A percentile compares a stretch with the other conserved stretches of the same genome.
Evolutionary conservation across 2,113 vertebrate genomes (phyloP).

Genomic region (Epinephelus moara): DNA sequence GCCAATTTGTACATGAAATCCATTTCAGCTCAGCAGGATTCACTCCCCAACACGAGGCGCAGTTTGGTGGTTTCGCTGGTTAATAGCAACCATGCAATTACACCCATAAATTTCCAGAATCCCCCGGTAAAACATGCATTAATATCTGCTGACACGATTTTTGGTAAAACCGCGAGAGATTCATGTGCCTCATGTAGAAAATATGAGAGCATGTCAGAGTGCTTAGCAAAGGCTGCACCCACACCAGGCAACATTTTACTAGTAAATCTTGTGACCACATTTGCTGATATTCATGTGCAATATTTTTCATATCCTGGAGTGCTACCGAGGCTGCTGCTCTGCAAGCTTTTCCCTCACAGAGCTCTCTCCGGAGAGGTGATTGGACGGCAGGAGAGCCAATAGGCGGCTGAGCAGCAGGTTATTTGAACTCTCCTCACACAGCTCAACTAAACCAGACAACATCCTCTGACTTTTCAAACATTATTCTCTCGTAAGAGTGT

Average conservation of each 20-base stretch:
- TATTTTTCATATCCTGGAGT: constrained; percentile 46
- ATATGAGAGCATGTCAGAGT: constrained; percentile 60
- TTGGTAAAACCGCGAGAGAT: constrained; percentile 68
- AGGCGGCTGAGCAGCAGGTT: constrained; percentile 68
- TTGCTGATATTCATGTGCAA: constrained; percentile 64
- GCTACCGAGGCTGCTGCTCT: constrained; percentile 42
- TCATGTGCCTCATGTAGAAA: constrained; percentile 65
- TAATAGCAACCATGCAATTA: constrained; percentile 78
- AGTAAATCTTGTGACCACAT: constrained; percentile 68
- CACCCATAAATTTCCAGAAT: constrained; percentile 74
- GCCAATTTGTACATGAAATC: constrained; percentile 61
- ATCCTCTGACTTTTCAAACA: constrained; percentile 72
- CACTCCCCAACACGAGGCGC: constrained; percentile 44
- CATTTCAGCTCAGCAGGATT: constrained; percentile 54
- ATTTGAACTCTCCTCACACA: constrained; percentile 79
- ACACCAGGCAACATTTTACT: constrained; percentile 48
- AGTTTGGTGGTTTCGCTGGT: constrained; percentile 65
- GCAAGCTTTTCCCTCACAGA: constrained; percentile 50
- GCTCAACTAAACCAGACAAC: constrained; percentile 68
- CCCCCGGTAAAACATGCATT: constrained; percentile 70
- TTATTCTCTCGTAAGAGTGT: constrained; percentile 49
- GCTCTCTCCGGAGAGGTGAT: constrained; percentile 54
- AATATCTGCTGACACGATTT: constrained; percentile 77
- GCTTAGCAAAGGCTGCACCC: constrained; percentile 43
- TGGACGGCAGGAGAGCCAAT: constrained; percentile 73